Conservation (phyloP, 2,113 vertebrate species). For the Chrysemys picta region DNA sequence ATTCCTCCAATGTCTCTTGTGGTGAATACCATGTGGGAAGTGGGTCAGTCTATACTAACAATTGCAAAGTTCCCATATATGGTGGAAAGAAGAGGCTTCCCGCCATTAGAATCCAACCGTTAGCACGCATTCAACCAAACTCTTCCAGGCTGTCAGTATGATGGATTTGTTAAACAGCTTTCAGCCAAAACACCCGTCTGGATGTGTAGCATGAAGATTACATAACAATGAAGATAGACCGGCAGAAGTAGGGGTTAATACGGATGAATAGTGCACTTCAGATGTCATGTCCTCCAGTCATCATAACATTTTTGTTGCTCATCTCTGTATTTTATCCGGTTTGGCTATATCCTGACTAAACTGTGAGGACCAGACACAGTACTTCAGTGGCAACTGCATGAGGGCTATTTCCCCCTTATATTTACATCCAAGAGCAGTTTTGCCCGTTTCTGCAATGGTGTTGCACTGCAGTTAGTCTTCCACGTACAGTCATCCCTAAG, state of each 20-base stretch:
- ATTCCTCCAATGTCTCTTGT: neutral
- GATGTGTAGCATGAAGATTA: neutral
- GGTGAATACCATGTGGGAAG: neutral
- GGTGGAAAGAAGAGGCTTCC: neutral
- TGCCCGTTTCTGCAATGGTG: neutral
- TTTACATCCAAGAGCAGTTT: neutral
- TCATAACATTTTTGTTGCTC: neutral
- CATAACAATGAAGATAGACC: neutral
- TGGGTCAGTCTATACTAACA: neutral
- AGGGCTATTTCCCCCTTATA: accelerated
- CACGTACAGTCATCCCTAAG: neutral
- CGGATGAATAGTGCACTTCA: neutral
- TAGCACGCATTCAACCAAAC: neutral
- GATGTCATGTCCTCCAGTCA: neutral
- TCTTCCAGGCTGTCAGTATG: neutral
- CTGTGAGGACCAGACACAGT: neutral
- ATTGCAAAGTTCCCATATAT: neutral
- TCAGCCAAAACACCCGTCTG: neutral
- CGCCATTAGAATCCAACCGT: neutral
- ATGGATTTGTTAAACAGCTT: neutral
- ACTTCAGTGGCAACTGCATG: neutral
- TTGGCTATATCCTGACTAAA: neutral
- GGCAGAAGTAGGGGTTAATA: neutral
- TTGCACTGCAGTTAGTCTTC: neutral
- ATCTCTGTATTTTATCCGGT: neutral